phyloP scores from a whole-genome alignment of 2,797 vertebrate genomes.

The Gadopsis bispinosus region DNA sequence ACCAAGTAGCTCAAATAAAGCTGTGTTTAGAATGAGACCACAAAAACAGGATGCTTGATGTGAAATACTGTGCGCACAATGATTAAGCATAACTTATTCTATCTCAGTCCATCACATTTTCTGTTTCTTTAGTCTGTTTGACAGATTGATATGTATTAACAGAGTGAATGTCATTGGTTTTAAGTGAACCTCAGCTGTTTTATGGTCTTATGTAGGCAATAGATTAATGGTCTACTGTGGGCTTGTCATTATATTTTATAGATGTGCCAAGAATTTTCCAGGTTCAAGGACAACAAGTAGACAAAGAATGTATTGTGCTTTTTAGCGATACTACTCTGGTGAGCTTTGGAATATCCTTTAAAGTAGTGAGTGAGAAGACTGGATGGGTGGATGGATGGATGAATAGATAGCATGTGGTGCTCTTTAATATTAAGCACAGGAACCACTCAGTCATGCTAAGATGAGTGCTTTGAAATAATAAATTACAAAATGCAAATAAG shows the following conservation, averaged over 20 bases:
- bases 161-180: constrained; percentile 25
- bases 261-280: not conserved
- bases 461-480: constrained; percentile 73
- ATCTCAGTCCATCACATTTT: not conserved
- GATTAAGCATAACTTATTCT: constrained; percentile 1
- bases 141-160: constrained; percentile 26
- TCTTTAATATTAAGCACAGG: constrained; percentile 54
- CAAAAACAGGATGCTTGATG: not conserved
- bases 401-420: constrained; percentile 14
- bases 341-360: not conserved
- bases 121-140: constrained; percentile 26
- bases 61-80: not conserved
- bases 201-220: constrained; percentile 4
- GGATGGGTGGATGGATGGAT: not conserved
- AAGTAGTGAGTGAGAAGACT: not conserved
- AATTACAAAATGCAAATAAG: constrained; percentile 80
- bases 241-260: constrained; percentile 24
- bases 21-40: not conserved
- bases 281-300: constrained; percentile 28
- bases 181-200: constrained; percentile 18
- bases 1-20: constrained; percentile 1
- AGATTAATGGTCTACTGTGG: constrained; percentile 17
- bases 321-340: not conserved
- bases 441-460: constrained; percentile 57
- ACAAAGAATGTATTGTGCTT: not conserved